Percentiles rank a stretch among this genome's conserved stretches.
Conservation (phyloP, 2,113 vertebrate genomes). For the Triplophysa siluroides region DNA sequence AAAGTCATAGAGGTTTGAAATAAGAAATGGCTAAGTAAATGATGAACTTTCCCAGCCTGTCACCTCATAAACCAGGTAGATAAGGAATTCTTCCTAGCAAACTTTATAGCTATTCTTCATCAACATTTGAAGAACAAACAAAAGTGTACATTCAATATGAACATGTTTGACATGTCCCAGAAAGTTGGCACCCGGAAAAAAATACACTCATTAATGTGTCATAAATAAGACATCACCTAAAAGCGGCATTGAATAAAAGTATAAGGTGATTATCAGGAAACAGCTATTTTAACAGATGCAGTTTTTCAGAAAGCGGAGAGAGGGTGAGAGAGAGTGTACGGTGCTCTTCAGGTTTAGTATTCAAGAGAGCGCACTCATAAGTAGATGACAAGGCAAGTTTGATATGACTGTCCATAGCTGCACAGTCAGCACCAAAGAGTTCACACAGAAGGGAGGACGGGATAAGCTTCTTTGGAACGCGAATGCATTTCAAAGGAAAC, state of each 20-base stretch:
- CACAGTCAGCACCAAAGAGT: slow-evolving; percentile 23
- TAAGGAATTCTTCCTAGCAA: too few species aligned
- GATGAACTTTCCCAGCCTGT: too few species aligned
- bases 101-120: neutral
- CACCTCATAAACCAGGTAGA: too few species aligned
- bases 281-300: neutral
- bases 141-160: neutral
- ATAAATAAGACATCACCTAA: neutral
- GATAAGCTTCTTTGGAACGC: slow-evolving; percentile 16
- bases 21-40: too few species aligned
- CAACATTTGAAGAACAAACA: neutral
- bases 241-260: neutral
- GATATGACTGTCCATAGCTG: slow-evolving; percentile 13
- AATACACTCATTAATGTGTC: too few species aligned
- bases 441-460: neutral
- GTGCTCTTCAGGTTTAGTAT: neutral
- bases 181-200: neutral
- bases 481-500: slow-evolving; percentile 11
- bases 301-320: neutral
- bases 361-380: slow-evolving; percentile 7
- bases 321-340: neutral
- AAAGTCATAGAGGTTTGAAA: too few species aligned
- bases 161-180: neutral
- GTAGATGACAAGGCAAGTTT: slow-evolving; percentile 16
- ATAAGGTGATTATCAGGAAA: neutral